Percentiles rank a stretch among this genome's conserved stretches.
phyloP scores from a whole-genome alignment of 1,140 invertebrate genomes.

The Hypsibius dujardini region DNA sequence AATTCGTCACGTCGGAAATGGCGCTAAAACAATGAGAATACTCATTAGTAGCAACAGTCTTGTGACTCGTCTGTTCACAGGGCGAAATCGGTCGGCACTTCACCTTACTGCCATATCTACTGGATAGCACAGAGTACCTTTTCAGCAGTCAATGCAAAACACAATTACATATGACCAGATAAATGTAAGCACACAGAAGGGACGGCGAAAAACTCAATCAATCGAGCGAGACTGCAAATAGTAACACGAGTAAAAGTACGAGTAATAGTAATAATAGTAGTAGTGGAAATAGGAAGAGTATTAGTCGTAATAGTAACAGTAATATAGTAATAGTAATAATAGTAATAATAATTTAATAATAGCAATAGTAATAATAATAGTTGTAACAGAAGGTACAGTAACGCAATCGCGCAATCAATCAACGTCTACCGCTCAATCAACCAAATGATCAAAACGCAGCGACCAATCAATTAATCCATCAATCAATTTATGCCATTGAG shows the following conservation, averaged over 20 bases:
- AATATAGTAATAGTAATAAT: too few species aligned
- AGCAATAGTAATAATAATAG: neutral
- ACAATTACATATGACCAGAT: too few species aligned
- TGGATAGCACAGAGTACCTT: neutral
- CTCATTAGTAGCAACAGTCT: neutral
- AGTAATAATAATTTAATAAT: too few species aligned
- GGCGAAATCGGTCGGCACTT: neutral
- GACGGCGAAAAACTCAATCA: neutral
- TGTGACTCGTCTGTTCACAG: neutral
- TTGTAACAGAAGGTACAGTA: neutral
- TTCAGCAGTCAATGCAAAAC: too few species aligned
- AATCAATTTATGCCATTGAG: too few species aligned
- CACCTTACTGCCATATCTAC: conserved; percentile 38
- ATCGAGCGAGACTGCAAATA: neutral
- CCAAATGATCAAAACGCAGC: too few species aligned
- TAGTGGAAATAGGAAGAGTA: too few species aligned
- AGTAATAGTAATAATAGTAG: too few species aligned
- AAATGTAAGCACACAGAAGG: too few species aligned
- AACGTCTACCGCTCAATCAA: neutral
- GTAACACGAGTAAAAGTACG: neutral
- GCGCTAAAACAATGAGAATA: conserved; percentile 24
- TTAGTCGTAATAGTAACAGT: too few species aligned
- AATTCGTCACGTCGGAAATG: conserved; percentile 81
- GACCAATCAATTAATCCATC: too few species aligned
- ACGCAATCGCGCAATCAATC: neutral